Evolutionary conservation across 2,113 vertebrate genomes (phyloP), one percentile per base, ranked within the genome.

Genomic region (Pteruthius melanotis): DNA sequence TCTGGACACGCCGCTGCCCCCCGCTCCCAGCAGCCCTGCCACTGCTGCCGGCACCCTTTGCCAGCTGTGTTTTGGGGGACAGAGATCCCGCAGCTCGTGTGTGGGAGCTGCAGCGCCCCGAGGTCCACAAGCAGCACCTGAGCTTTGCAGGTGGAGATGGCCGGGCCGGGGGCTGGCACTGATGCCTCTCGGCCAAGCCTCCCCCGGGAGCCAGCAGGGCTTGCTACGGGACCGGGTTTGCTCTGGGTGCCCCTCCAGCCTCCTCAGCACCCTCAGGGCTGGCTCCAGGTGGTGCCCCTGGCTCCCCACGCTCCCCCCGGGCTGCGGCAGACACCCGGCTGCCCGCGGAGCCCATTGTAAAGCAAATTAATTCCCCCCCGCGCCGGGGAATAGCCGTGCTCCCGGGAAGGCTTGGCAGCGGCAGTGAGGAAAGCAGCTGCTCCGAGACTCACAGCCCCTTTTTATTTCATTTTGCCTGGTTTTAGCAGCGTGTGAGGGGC

Each of bases 121-220:
- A 0, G 8, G 9, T 42, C 19, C 35, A 1, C 35, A 1, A 28
- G 54, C 54, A 60, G 37, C 19, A 22, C 11, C 78, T 2, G 5
- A 39, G 39, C 75, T 42, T 16, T 4, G n/a, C 65, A 0, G 8
- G 2, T 10, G 50, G 30, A 17, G 27, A 4, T 27, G 0, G 0
- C 31, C 2, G 39, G 22, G 21, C 11, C 31, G 28, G 49, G 68
- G 14, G 10, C 10, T 37, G 63, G 31, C 33, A 3, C 23, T 8
- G 66, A 4, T 7, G n/a, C n/a, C n/a, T n/a, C n/a, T n/a, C n/a
- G n/a, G 45, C 0, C 0, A 0, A 16, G 33, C 0, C 0, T 49
- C 70, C 75, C 42, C 40, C 1, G 3, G 27, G 35, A 57, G n/a
- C 28, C 45, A 20, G 66, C 42, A 66, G 86, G 44, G 83, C 21